These are phyloP conservation scores for Tautogolabrus adspersus DNA, from an alignment of 2,113 vertebrate species.

Conservation along the genomic window DNA sequence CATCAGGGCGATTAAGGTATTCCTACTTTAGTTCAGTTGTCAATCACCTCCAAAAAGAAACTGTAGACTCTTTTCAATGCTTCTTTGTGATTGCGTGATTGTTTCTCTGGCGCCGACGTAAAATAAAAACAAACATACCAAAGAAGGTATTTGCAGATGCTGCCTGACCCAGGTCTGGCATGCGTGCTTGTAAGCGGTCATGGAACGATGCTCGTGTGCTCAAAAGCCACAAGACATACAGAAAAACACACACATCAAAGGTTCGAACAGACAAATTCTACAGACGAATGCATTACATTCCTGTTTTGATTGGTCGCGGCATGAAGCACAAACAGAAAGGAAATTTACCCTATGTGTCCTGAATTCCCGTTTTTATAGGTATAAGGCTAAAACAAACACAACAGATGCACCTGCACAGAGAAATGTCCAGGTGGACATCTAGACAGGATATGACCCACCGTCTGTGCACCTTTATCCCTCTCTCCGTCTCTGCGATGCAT, in stretches of 20 bases:
- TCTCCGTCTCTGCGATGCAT: no score
- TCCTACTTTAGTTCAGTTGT: not conserved
- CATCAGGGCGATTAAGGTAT: not conserved
- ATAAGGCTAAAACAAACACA: conserved; percentile 45
- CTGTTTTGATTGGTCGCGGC: conserved; percentile 15
- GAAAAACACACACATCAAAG: not conserved
- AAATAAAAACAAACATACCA: not conserved
- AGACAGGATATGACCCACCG: conserved; percentile 55
- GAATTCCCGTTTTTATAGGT: conserved; percentile 19
- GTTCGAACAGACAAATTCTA: not conserved
- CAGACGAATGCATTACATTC: conserved; percentile 33
- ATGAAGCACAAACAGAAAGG: conserved; percentile 25
- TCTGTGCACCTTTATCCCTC: not conserved
- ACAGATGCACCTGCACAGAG: conserved; percentile 34
- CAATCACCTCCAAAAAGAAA: not conserved
- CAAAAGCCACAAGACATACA: not conserved
- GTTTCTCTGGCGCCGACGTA: not conserved
- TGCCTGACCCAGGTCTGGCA: not conserved
- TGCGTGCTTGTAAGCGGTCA: conserved; percentile 6
- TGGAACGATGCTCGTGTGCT: not conserved
- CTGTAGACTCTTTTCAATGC: not conserved
- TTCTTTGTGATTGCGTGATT: not conserved
- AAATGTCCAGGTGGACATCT: conserved; percentile 36
- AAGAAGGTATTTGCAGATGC: not conserved
- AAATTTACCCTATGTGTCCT: conserved; percentile 39